These are phyloP conservation scores for Rhombomys opimus DNA, from an alignment of 2,113 vertebrate genomes.

Conservation along the genomic window DNA sequence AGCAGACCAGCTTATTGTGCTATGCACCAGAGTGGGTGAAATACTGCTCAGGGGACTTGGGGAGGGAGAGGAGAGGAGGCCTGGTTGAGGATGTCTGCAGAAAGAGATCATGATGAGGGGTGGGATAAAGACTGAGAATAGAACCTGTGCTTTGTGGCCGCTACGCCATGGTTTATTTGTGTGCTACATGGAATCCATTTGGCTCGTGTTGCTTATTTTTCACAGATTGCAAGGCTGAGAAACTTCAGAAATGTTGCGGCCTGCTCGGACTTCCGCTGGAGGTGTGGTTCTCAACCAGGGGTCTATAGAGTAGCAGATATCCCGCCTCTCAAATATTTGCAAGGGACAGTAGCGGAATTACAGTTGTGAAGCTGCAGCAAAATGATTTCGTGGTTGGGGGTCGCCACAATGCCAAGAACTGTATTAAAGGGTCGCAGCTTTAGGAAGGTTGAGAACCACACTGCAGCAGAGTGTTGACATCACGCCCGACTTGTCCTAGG, in stretches of 20 bases:
- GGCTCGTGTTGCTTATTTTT: neutral
- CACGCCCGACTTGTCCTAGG: too few relatives aligned
- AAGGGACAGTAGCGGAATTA: too few relatives aligned
- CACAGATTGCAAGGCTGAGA: neutral
- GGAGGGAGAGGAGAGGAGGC: neutral
- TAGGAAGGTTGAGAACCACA: neutral
- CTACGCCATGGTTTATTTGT: neutral
- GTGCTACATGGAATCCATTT: neutral
- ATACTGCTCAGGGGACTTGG: neutral
- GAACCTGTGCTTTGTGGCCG: neutral
- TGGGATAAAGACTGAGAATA: too few relatives aligned
- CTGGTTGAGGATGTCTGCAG: neutral
- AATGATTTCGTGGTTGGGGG: neutral
- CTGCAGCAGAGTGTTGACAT: accelerated
- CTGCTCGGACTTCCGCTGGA: accelerated
- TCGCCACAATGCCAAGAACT: neutral
- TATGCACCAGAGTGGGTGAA: neutral
- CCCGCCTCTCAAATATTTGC: neutral
- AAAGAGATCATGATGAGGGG: neutral
- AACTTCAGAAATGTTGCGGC: neutral
- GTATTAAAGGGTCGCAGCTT: neutral
- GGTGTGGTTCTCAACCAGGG: neutral
- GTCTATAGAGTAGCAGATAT: neutral
- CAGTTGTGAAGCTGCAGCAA: neutral
- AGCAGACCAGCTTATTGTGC: neutral